phyloP scores from a whole-genome alignment of 1,140 invertebrate species.

The Drosophila subpulchrella region DNA sequence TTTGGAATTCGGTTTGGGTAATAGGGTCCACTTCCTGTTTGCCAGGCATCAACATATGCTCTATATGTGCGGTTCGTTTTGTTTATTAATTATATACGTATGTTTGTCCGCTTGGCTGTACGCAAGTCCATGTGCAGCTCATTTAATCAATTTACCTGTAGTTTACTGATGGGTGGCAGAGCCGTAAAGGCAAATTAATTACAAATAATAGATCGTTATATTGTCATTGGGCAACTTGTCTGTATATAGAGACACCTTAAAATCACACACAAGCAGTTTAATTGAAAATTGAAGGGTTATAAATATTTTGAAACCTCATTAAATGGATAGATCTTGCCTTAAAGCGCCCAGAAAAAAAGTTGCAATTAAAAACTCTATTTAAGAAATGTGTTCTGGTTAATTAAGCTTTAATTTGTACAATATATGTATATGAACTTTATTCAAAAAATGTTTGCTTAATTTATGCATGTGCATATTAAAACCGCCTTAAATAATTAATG shows the following conservation, averaged over 20 bases:
- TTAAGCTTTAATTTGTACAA: no score
- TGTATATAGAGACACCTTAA: no score
- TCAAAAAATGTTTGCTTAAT: not conserved
- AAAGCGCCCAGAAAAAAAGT: not conserved
- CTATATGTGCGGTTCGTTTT: conserved; percentile 18
- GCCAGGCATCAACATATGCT: conserved; percentile 39
- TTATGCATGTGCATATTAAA: conserved; percentile 3
- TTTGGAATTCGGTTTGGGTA: not conserved
- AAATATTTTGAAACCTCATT: not conserved
- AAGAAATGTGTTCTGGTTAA: no score
- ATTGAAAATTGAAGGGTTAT: no score
- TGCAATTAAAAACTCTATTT: not conserved
- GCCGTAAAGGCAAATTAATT: conserved; percentile 40
- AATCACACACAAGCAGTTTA: no score
- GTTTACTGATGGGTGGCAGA: conserved; percentile 14
- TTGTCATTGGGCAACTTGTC: not conserved
- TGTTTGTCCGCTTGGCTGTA: conserved; percentile 16
- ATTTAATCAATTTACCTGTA: conserved; percentile 71
- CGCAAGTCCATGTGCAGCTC: conserved; percentile 29
- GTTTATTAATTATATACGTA: conserved; percentile 45
- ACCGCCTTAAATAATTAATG: not conserved
- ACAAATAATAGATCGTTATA: conserved; percentile 49
- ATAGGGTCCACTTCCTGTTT: conserved; percentile 25
- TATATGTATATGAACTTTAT: no score
- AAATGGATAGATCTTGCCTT: not conserved